Evolutionary conservation across 2,888 invertebrate species (phyloP).

Genomic region (Drosophila leonis): DNA sequence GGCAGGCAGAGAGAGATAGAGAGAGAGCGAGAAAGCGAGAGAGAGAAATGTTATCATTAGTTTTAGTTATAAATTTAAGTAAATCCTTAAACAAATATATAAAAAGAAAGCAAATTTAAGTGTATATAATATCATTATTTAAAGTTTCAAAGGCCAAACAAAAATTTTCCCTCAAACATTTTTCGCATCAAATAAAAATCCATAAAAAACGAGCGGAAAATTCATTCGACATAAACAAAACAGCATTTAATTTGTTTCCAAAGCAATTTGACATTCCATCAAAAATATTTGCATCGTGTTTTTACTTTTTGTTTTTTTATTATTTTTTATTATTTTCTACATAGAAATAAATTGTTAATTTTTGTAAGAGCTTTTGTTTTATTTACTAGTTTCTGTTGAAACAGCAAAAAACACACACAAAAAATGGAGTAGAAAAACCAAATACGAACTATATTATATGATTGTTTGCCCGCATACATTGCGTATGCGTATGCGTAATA

Average conservation of each 20-base stretch:
- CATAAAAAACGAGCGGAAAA: background rate
- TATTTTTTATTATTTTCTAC: constrained; percentile 7
- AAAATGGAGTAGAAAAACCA: constrained; percentile 52
- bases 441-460: constrained; percentile 57
- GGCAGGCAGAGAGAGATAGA: background rate
- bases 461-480: constrained; percentile 56
- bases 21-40: background rate
- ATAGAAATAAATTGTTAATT: constrained; percentile 18
- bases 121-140: constrained; percentile 64
- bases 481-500: constrained; percentile 58
- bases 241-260: constrained; percentile 35
- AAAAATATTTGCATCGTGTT: constrained; percentile 15
- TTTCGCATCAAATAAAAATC: background rate
- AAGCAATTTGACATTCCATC: constrained; percentile 45
- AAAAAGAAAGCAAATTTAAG: constrained; percentile 30
- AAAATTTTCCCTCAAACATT: background rate
- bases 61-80: constrained; percentile 77
- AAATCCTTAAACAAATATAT: constrained; percentile 28
- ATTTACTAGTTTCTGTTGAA: constrained; percentile 50
- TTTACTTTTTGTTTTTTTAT: constrained; percentile 20
- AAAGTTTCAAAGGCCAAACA: constrained; percentile 28
- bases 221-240: constrained; percentile 2
- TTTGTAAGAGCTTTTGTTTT: constrained; percentile 49
- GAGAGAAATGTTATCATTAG: constrained; percentile 75
- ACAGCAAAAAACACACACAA: constrained; percentile 13